These are phyloP conservation scores for Serilophus lunatus DNA, from an alignment of 2,113 vertebrate genomes.

Conservation along the genomic window DNA sequence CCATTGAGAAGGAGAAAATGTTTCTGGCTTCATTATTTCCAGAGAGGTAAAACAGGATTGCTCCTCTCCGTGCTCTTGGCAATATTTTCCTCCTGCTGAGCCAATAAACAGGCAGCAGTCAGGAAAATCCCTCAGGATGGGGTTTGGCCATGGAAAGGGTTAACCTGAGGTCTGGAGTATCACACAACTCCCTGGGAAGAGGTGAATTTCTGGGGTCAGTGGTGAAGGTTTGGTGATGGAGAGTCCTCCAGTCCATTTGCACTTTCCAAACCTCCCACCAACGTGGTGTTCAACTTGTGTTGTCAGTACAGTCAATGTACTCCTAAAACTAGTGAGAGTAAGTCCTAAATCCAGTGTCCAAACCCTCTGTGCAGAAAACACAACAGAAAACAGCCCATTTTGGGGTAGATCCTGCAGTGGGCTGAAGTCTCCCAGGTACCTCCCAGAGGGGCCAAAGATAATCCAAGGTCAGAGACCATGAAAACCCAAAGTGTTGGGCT, in stretches of 20 bases:
- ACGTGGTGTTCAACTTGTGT: not conserved
- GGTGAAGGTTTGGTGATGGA: not conserved
- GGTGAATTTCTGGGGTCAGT: not conserved
- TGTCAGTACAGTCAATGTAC: rapidly evolving
- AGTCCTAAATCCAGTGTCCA: not conserved
- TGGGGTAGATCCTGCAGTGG: not conserved
- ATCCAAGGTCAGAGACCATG: not conserved
- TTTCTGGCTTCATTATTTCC: not conserved
- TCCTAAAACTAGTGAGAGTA: not conserved
- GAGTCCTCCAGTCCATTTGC: not conserved
- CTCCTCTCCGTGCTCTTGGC: not conserved
- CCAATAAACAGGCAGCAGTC: not conserved
- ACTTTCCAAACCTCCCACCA: not conserved
- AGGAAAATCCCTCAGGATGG: not conserved
- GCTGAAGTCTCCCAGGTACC: not conserved
- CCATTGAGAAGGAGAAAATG: not conserved
- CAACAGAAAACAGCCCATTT: not conserved
- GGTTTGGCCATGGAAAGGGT: not conserved
- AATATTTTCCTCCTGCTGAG: not conserved
- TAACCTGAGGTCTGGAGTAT: not conserved
- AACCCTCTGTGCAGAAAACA: not conserved
- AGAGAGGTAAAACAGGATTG: not conserved
- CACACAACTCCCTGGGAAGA: not conserved
- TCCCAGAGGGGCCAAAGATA: not conserved
- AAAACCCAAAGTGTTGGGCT: not conserved